These are phyloP conservation scores for Morpho achilles DNA, from an alignment of 2,888 invertebrate species.

Conservation along the genomic window DNA sequence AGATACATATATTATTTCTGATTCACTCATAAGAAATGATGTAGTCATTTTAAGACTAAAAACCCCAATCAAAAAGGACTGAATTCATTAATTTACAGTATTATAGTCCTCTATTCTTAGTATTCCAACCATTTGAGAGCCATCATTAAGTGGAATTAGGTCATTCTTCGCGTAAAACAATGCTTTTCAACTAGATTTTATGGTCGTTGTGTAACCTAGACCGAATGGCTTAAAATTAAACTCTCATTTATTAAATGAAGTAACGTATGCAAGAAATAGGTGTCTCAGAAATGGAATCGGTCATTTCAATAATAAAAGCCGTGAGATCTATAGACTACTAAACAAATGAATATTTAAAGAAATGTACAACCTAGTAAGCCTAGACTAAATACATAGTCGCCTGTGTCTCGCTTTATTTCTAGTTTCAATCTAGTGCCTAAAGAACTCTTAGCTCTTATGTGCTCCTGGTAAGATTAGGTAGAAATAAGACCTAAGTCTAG, in stretches of 20 bases:
- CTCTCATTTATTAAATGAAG: conserved; percentile 32
- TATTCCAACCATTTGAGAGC: conserved; percentile 24
- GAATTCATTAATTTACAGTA: conserved; percentile 1
- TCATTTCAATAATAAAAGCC: conserved; percentile 29
- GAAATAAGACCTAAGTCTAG: conserved; percentile 39
- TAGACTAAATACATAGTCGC: conserved; percentile 15
- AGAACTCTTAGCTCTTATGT: conserved; percentile 44
- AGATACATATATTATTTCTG: too few relatives aligned
- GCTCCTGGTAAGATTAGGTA: conserved; percentile 70
- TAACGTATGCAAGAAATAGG: conserved; percentile 25
- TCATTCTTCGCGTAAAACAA: conserved; percentile 26
- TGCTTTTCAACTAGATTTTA: conserved; percentile 27
- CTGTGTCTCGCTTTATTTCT: conserved; percentile 19
- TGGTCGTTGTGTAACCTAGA: conserved; percentile 29
- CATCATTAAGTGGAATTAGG: conserved; percentile 30
- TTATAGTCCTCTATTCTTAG: conserved; percentile 20
- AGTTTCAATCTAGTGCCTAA: conserved; percentile 53
- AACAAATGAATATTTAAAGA: conserved; percentile 28
- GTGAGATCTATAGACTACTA: conserved; percentile 31
- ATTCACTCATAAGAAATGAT: too few relatives aligned
- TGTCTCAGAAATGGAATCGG: conserved; percentile 27
- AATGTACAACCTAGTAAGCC: conserved; percentile 24
- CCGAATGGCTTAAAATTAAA: conserved; percentile 32
- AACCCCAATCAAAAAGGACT: background rate
- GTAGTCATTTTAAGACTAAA: too few relatives aligned